phyloP scores from a whole-genome alignment of 2,113 vertebrate species.

The Petrocephalus microphthalmus region DNA sequence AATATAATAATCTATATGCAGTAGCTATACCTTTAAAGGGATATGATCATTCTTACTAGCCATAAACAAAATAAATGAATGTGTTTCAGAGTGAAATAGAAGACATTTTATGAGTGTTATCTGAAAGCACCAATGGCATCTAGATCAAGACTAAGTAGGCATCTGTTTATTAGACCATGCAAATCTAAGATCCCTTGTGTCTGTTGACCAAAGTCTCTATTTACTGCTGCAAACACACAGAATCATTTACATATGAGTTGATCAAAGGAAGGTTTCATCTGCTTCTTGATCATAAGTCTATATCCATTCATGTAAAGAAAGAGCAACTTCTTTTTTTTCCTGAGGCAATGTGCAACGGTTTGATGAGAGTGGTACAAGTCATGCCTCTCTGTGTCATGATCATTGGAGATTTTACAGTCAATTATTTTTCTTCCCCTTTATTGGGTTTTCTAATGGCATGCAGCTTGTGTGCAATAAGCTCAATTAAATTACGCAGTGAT shows the following conservation, averaged over 20 bases:
- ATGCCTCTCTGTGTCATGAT: constrained; percentile 1
- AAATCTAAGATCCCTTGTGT: neutral
- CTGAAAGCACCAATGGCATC: neutral
- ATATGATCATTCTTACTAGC: neutral
- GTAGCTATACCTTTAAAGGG: neutral
- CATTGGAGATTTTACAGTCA: constrained; percentile 16
- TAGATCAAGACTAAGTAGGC: neutral
- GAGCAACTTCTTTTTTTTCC: neutral
- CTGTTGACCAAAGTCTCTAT: neutral
- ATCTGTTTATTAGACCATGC: neutral
- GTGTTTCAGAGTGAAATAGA: neutral
- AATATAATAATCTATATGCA: neutral
- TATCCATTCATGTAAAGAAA: neutral
- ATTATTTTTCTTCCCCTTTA: constrained; percentile 19
- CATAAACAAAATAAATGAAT: neutral
- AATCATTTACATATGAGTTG: constrained; percentile 1
- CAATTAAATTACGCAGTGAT: constrained; percentile 23
- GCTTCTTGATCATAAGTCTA: neutral
- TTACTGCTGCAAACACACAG: neutral
- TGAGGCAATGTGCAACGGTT: neutral
- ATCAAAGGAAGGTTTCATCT: constrained; percentile 11
- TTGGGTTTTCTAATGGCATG: constrained; percentile 22
- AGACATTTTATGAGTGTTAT: neutral
- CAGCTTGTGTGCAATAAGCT: constrained; percentile 22
- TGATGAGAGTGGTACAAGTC: constrained; percentile 9